Percentiles rank a stretch among this genome's conserved stretches.
phyloP scores from a whole-genome alignment of 2,888 invertebrate species.

The Thysanoteuthis rhombus region DNA sequence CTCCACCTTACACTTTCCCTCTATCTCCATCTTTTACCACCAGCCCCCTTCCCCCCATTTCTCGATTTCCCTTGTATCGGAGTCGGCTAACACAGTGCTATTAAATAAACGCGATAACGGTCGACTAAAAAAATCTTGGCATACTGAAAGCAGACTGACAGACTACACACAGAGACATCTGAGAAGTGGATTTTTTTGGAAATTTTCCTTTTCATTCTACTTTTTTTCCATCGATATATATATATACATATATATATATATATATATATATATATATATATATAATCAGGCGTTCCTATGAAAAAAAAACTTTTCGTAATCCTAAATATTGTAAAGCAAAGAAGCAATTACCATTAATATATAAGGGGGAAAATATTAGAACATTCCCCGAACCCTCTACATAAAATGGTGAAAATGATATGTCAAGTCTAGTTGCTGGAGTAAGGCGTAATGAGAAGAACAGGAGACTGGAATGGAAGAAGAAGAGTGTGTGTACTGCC shows the following conservation, averaged over 20 bases:
- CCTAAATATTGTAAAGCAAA: too few relatives aligned
- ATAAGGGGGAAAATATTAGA: too few relatives aligned
- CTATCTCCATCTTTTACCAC: not conserved
- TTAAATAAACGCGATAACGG: not conserved
- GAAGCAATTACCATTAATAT: too few relatives aligned
- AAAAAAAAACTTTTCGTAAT: too few relatives aligned
- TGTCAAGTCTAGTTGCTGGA: not conserved
- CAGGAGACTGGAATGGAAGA: too few relatives aligned
- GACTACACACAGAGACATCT: not conserved
- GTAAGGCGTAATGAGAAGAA: too few relatives aligned
- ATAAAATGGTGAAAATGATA: not conserved
- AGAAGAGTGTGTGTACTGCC: too few relatives aligned
- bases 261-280: not conserved
- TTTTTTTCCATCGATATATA: not conserved
- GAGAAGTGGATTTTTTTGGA: not conserved
- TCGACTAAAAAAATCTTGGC: not conserved
- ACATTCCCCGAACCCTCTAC: too few relatives aligned
- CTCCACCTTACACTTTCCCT: not conserved
- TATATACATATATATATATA: not conserved
- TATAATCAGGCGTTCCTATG: too few relatives aligned
- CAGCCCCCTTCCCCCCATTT: not conserved
- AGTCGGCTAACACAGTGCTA: not conserved
- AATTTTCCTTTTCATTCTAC: not conserved
- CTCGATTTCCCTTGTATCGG: not conserved
- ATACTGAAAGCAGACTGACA: not conserved